Evolutionary conservation across 2,113 vertebrate species (phyloP).

Genomic region (Narcine bancroftii): DNA sequence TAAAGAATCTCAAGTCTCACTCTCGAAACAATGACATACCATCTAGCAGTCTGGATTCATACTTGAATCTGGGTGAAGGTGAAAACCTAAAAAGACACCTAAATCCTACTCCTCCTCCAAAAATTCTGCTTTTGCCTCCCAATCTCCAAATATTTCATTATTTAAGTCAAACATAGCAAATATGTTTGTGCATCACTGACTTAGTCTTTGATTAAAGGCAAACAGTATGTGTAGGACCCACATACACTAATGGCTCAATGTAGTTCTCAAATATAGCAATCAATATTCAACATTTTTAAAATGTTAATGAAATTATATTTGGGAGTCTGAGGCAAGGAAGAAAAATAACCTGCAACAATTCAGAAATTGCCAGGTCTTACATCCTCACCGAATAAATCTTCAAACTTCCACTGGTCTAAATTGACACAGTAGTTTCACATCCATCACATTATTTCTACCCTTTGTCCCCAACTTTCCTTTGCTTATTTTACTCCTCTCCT

Average conservation of each 20-base stretch:
- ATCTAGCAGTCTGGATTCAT: background rate
- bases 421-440: background rate
- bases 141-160: background rate
- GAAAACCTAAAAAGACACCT: background rate
- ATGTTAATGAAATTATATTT: background rate
- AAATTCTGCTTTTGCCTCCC: background rate
- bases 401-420: background rate
- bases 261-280: background rate
- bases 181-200: background rate
- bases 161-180: background rate
- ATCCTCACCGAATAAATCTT: background rate
- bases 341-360: background rate
- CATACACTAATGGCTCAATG: background rate
- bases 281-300: slow-evolving; percentile 12
- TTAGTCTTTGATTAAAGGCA: background rate
- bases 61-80: background rate
- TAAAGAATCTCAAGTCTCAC: background rate
- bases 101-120: background rate
- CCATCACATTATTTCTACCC: background rate
- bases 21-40: background rate
- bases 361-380: background rate
- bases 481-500: background rate
- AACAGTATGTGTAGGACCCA: background rate
- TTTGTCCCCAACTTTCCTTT: background rate
- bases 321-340: background rate